A percentile compares a stretch with the other conserved stretches of the same genome.
These are phyloP conservation scores for Raja brachyura DNA, from an alignment of 2,113 vertebrate species.

Conservation along the genomic window DNA sequence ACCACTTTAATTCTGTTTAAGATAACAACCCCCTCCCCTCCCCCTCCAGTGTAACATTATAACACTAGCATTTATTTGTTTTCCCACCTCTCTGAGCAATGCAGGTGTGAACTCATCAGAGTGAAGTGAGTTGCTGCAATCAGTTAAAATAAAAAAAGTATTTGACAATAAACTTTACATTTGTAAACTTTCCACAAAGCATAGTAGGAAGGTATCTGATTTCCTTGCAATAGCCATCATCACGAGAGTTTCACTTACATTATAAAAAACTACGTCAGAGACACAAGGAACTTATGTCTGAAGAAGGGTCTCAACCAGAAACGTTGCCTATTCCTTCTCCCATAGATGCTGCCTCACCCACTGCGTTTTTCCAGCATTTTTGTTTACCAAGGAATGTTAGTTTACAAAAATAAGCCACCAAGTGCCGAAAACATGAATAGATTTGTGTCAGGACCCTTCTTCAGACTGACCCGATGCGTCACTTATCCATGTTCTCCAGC, in stretches of 20 bases:
- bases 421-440: too few species aligned
- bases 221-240: background rate
- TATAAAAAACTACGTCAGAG: too few species aligned
- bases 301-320: too few species aligned
- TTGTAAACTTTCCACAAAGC: constrained; percentile 3
- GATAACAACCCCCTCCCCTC: constrained; percentile 37
- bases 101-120: constrained; percentile 46
- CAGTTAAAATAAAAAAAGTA: background rate
- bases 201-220: background rate
- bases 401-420: too few species aligned
- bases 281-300: too few species aligned
- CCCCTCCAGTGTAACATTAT: constrained; percentile 40
- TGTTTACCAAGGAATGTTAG: too few species aligned
- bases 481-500: too few species aligned
- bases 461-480: too few species aligned
- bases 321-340: too few species aligned
- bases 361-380: too few species aligned
- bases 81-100: constrained; percentile 45
- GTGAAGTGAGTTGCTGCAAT: constrained; percentile 18
- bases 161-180: background rate
- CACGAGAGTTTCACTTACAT: background rate
- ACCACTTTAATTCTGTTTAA: constrained; percentile 44
- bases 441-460: too few species aligned
- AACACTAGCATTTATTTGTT: constrained; percentile 49
- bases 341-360: too few species aligned